Conservation (phyloP, 2,113 vertebrate genomes). For the Oxyruncus cristatus region DNA sequence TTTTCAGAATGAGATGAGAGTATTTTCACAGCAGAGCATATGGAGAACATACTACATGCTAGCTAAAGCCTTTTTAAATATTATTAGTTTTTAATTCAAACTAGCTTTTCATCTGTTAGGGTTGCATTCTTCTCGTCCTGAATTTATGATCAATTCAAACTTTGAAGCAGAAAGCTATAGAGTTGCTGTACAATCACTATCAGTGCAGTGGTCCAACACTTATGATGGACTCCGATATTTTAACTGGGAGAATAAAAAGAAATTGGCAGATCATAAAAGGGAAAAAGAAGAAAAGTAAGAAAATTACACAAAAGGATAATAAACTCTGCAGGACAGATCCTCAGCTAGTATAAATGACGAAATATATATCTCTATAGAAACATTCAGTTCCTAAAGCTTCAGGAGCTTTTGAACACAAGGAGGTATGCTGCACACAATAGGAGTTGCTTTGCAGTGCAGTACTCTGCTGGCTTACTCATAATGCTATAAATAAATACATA, state of each 20-base stretch:
- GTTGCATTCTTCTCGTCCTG: not conserved
- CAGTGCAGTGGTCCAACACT: not conserved
- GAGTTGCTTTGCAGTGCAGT: not conserved
- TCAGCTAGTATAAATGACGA: not conserved
- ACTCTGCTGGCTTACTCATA: not conserved
- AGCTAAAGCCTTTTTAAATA: not conserved
- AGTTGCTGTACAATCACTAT: not conserved
- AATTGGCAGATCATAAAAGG: not conserved
- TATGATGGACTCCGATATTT: not conserved
- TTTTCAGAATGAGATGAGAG: not conserved
- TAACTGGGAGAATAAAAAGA: conserved; percentile 11
- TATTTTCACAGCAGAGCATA: not conserved
- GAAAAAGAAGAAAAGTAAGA: not conserved
- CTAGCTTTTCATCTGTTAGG: not conserved
- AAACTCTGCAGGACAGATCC: not conserved
- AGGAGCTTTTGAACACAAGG: not conserved
- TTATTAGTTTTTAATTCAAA: not conserved
- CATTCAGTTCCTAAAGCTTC: not conserved
- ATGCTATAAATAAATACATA: not conserved
- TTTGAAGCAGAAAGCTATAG: not conserved
- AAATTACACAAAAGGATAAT: not conserved
- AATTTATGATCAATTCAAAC: not conserved
- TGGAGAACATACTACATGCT: not conserved
- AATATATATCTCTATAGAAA: not conserved
- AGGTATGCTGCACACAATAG: not conserved